Evolutionary conservation across 2,113 vertebrate genomes (phyloP).

Genomic region (Xerus inauris): DNA sequence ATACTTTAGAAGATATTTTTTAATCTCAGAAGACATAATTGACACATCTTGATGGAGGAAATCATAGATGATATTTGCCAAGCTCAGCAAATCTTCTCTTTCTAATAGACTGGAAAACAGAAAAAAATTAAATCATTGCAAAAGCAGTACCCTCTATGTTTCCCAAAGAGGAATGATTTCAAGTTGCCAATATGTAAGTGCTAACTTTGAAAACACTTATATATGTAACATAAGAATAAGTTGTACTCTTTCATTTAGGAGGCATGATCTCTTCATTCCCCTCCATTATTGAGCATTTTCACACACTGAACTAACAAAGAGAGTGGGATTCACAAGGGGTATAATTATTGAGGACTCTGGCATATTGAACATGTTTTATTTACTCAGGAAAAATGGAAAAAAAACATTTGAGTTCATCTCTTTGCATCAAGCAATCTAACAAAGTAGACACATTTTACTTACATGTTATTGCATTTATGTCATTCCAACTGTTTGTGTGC

Average conservation of each 20-base stretch:
- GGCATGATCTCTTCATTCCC: not conserved
- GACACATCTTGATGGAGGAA: not conserved
- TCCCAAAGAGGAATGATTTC: not conserved
- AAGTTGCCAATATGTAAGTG: not conserved
- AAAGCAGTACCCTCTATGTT: not conserved
- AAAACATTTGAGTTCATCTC: not conserved
- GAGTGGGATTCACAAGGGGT: not conserved
- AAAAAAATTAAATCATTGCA: not conserved
- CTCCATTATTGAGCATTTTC: not conserved
- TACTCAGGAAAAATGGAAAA: not conserved
- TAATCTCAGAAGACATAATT: not conserved
- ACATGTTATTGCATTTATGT: not conserved
- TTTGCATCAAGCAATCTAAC: not conserved
- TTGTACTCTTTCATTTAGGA: not conserved
- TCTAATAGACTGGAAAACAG: not conserved
- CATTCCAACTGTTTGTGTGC: not conserved
- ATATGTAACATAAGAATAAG: not conserved
- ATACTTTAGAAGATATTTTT: not conserved
- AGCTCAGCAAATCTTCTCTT: not conserved
- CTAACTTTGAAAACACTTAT: not conserved
- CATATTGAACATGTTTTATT: not conserved
- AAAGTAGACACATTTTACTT: not conserved
- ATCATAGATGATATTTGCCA: not conserved
- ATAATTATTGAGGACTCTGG: not conserved
- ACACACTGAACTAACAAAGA: not conserved